phyloP scores from a whole-genome alignment of 1,140 invertebrate species.

The Saxidomus purpurata region DNA sequence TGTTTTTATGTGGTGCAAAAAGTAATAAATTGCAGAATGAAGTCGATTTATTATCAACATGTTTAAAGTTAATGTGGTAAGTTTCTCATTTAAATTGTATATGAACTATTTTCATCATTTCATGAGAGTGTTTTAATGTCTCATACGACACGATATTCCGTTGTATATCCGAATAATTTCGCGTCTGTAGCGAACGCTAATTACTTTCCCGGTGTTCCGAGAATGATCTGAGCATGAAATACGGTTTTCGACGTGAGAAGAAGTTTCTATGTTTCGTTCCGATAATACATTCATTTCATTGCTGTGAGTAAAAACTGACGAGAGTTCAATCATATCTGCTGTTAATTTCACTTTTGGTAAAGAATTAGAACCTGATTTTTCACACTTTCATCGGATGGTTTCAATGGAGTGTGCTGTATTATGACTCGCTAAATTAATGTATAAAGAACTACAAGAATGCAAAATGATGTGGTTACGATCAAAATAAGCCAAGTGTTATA shows the following conservation, averaged over 20 bases:
- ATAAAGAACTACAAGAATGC: conserved; percentile 71
- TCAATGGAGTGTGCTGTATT: conserved; percentile 53
- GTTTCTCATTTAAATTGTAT: too few species aligned
- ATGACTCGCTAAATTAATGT: conserved; percentile 67
- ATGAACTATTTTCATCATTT: too few species aligned
- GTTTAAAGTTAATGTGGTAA: too few species aligned
- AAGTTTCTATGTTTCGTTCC: neutral
- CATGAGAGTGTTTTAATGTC: too few species aligned
- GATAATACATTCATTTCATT: neutral
- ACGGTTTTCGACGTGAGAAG: neutral
- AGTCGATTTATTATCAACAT: too few species aligned
- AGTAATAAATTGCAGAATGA: too few species aligned
- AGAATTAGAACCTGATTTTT: too few species aligned
- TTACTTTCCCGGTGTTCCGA: too few species aligned
- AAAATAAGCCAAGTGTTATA: conserved; percentile 65
- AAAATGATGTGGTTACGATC: conserved; percentile 64
- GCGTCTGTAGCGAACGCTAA: too few species aligned
- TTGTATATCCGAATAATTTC: too few species aligned
- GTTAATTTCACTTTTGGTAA: neutral
- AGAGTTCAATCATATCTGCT: neutral
- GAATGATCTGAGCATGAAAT: neutral
- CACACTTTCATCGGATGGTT: neutral
- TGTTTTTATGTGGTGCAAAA: too few species aligned
- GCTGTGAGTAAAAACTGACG: neutral
- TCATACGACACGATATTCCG: too few species aligned